These are phyloP conservation scores for Esox masquinongy DNA, from an alignment of 2,797 vertebrate genomes.

Conservation along the genomic window DNA sequence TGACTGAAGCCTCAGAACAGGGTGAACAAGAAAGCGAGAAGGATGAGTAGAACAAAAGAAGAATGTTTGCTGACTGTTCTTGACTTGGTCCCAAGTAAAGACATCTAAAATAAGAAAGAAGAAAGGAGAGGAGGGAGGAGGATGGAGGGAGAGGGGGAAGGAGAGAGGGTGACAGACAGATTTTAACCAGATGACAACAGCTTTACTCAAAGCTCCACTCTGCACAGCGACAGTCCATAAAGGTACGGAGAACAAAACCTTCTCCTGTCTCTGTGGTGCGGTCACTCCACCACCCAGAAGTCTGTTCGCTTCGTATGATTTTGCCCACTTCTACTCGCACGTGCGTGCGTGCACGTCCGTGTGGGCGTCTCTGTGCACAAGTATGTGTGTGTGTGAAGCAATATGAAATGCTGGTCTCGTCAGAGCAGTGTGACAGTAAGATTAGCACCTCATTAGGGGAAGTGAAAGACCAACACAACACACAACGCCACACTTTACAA, in stretches of 20 bases:
- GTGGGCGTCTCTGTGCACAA: neutral
- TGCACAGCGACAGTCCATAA: neutral
- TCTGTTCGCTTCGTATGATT: constrained; percentile 3
- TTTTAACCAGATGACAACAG: constrained; percentile 14
- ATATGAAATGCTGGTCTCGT: neutral
- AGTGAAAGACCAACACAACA: constrained; percentile 1
- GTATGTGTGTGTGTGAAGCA: constrained; percentile 6
- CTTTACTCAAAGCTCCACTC: neutral
- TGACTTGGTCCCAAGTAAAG: neutral
- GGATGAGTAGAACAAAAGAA: neutral
- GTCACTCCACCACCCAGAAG: neutral
- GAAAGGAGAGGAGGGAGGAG: neutral
- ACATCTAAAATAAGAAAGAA: neutral
- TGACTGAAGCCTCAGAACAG: neutral
- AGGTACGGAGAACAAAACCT: neutral
- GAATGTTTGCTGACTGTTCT: neutral
- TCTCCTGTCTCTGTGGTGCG: neutral
- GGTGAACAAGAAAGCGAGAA: neutral
- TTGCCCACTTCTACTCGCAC: neutral
- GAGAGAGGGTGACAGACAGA: neutral
- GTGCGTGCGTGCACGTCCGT: constrained; percentile 1
- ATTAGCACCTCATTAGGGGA: neutral
- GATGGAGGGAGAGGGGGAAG: neutral
- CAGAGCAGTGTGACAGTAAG: neutral
- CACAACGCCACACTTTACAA: neutral